Conservation (phyloP, 2,888 invertebrate genomes). For the Drosophila borealis region DNA sequence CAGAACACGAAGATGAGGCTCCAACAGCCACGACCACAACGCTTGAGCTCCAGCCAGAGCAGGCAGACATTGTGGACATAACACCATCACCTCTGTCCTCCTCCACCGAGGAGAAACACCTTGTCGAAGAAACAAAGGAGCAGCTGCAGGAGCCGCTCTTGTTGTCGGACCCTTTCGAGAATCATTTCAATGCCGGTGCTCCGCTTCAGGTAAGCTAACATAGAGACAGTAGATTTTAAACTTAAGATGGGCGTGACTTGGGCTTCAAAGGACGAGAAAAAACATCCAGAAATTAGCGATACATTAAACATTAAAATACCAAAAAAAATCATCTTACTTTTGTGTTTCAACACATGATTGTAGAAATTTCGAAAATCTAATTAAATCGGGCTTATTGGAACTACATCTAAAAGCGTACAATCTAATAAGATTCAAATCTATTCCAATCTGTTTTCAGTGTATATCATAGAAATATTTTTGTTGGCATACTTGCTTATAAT, state of each 20-base stretch:
- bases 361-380: too few species aligned
- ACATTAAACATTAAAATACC: too few species aligned
- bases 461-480: neutral
- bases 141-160: conserved; percentile 40
- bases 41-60: conserved; percentile 54
- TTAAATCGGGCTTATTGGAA: too few species aligned
- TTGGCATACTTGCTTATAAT: too few species aligned
- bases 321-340: too few species aligned
- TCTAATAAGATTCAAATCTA: too few species aligned
- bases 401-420: rapidly evolving
- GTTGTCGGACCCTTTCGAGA: conserved; percentile 52
- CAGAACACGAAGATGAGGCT: conserved; percentile 11
- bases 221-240: too few species aligned
- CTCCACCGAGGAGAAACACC: conserved; percentile 79
- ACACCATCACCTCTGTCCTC: conserved; percentile 66
- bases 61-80: conserved; percentile 61
- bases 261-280: too few species aligned
- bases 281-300: too few species aligned
- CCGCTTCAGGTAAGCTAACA: conserved; percentile 58
- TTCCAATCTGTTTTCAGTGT: too few species aligned
- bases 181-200: conserved; percentile 62
- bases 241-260: neutral
- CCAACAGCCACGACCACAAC: conserved; percentile 29
- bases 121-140: conserved; percentile 80
- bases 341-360: too few species aligned